Conservation (phyloP, 2,113 vertebrate genomes). For the Smithornis capensis region DNA sequence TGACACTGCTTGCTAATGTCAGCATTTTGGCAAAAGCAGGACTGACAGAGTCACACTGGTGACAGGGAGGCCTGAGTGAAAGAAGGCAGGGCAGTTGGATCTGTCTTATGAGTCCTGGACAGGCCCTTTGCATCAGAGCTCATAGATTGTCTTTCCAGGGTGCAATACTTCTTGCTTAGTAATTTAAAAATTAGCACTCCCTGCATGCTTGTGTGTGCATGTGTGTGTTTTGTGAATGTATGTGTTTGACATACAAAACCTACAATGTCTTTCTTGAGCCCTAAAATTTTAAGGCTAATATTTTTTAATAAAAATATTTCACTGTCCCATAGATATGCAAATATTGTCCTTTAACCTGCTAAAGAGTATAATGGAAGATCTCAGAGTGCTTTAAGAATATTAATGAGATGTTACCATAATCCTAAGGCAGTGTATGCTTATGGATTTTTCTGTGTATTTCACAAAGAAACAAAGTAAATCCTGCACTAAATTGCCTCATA, state of each 20-base stretch:
- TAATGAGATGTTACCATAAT: constrained; percentile 14
- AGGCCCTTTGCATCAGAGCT: not conserved
- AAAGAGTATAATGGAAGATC: constrained; percentile 18
- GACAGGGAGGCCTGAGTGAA: too few species aligned
- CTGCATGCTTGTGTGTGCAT: too few species aligned
- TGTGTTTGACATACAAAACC: not conserved
- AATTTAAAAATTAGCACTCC: not conserved
- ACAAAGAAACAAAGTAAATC: not conserved
- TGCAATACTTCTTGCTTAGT: not conserved
- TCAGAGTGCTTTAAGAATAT: not conserved
- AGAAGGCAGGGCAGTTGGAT: not conserved
- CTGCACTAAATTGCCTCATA: not conserved
- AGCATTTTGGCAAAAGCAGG: not conserved
- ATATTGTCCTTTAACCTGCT: constrained; percentile 40
- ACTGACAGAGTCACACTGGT: not conserved
- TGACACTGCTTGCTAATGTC: not conserved
- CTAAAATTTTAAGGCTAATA: not conserved
- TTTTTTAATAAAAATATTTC: constrained; percentile 43
- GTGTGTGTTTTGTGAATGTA: not conserved
- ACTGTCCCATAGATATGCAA: constrained; percentile 9
- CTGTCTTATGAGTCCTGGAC: not conserved
- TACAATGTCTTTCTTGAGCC: not conserved
- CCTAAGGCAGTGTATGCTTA: not conserved
- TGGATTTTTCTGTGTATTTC: not conserved
- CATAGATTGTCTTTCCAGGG: not conserved